Percentiles rank a stretch among this genome's conserved stretches.
These are phyloP conservation scores for Xylocopa sonorina DNA, from an alignment of 1,140 invertebrate genomes.

Conservation along the genomic window DNA sequence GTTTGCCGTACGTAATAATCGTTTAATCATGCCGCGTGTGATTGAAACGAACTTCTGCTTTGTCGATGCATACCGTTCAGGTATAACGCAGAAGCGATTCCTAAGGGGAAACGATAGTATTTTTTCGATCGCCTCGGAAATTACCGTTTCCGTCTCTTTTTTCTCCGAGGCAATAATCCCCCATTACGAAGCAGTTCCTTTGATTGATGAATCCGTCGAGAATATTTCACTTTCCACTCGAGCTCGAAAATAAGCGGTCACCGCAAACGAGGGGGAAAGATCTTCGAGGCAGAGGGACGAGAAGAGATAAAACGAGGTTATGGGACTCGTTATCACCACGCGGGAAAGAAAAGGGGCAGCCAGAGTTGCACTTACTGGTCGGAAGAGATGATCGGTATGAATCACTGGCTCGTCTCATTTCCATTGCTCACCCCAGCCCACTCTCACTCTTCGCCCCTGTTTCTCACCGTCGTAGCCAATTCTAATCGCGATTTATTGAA, in stretches of 20 bases:
- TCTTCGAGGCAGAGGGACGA: neutral
- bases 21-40: neutral
- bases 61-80: neutral
- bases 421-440: conserved; percentile 20
- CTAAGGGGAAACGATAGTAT: neutral
- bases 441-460: neutral
- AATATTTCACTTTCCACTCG: conserved; percentile 13
- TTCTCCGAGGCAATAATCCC: neutral
- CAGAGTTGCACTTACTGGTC: neutral
- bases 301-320: conserved; percentile 29
- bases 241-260: neutral
- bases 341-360: neutral
- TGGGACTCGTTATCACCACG: conserved; percentile 15
- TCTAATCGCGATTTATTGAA: conserved; percentile 50
- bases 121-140: neutral
- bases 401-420: conserved; percentile 6
- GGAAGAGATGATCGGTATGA: conserved; percentile 13
- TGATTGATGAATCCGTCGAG: neutral
- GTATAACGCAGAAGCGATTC: neutral
- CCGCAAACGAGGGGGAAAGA: neutral
- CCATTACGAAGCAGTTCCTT: neutral
- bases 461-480: neutral
- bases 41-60: neutral
- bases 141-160: neutral
- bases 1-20: neutral